Evolutionary conservation across 2,797 vertebrate genomes (phyloP).

Genomic region (Otolemur crassicaudatus): DNA sequence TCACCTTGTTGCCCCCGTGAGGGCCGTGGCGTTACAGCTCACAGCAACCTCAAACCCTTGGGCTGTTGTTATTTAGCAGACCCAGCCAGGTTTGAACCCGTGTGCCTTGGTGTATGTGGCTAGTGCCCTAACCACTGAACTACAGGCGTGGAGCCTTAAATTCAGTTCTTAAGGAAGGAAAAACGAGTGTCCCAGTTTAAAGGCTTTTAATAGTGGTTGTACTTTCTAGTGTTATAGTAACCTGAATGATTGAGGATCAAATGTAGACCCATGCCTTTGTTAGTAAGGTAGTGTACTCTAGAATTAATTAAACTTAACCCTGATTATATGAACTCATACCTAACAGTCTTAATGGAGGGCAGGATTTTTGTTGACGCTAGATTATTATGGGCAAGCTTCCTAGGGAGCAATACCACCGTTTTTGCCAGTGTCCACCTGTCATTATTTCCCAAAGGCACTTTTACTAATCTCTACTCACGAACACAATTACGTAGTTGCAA

Average conservation of each 20-base stretch:
- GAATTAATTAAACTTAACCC: slow-evolving; percentile 6
- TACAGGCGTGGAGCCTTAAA: too few relatives aligned
- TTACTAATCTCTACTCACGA: background rate
- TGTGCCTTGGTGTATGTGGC: too few relatives aligned
- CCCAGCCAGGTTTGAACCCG: too few relatives aligned
- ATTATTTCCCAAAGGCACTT: slow-evolving; percentile 35
- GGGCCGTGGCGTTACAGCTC: too few relatives aligned
- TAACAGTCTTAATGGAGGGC: background rate
- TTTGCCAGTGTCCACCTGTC: background rate
- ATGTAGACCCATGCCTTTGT: background rate
- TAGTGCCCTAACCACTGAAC: too few relatives aligned
- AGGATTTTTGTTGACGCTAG: slow-evolving; percentile 12
- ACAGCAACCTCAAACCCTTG: too few relatives aligned
- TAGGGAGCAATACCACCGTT: background rate
- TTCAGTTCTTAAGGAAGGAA: too few relatives aligned
- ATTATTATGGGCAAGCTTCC: background rate
- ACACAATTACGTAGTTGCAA: background rate
- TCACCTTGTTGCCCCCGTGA: too few relatives aligned
- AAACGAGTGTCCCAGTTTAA: background rate
- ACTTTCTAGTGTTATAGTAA: slow-evolving; percentile 25
- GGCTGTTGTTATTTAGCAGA: too few relatives aligned
- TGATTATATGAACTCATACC: background rate
- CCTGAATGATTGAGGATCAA: background rate
- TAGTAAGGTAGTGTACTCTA: background rate
- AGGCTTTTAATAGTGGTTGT: slow-evolving; percentile 26